Conservation (phyloP, 2,797 vertebrate species). For the Liasis olivaceus region DNA sequence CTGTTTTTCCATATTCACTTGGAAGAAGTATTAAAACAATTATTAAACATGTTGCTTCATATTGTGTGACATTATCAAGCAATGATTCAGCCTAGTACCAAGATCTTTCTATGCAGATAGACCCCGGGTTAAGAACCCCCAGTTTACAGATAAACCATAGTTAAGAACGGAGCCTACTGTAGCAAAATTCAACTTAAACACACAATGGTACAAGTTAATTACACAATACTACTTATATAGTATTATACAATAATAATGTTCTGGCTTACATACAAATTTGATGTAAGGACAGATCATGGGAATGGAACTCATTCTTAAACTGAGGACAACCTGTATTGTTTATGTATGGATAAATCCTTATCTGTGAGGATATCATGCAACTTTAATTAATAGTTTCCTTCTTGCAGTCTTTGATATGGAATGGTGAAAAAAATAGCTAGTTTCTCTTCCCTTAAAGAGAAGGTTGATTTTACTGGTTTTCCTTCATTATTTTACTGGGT, state of each 20-base stretch:
- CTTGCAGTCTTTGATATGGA: not conserved
- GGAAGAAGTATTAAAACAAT: not conserved
- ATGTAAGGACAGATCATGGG: too few relatives aligned
- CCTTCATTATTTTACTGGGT: too few relatives aligned
- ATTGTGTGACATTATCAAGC: not conserved
- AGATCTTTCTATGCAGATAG: not conserved
- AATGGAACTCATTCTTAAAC: too few relatives aligned
- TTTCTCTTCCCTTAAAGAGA: not conserved
- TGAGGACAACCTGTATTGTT: not conserved
- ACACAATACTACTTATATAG: too few relatives aligned
- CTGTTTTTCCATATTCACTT: not conserved
- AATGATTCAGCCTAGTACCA: not conserved
- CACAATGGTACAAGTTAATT: too few relatives aligned
- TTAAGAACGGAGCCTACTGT: too few relatives aligned
- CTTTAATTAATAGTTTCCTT: not conserved
- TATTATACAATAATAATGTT: too few relatives aligned
- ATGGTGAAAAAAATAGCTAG: not conserved
- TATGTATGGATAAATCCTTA: not conserved
- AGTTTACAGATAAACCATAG: too few relatives aligned
- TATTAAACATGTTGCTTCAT: not conserved
- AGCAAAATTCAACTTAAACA: too few relatives aligned
- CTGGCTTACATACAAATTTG: too few relatives aligned
- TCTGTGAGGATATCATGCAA: not conserved
- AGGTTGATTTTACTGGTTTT: not conserved
- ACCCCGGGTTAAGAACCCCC: too few relatives aligned